Evolutionary conservation across 2,888 invertebrate species (phyloP).

Genomic region (Tenthredo amoena): DNA sequence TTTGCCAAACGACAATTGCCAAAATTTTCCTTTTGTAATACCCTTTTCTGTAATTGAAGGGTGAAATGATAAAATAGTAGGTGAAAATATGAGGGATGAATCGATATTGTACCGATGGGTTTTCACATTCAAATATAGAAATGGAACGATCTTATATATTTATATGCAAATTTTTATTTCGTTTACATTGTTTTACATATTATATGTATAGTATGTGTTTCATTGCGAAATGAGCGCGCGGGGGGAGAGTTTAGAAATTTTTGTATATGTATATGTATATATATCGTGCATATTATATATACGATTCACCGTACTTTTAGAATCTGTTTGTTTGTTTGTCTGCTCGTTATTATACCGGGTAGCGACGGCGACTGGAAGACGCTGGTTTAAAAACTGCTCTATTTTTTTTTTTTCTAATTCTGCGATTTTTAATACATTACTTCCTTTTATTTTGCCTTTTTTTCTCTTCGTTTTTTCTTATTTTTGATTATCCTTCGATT

Average conservation of each 20-base stretch:
- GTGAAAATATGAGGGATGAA: background rate
- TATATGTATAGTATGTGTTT: slow-evolving; percentile 8
- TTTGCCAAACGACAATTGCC: no score
- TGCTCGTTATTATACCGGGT: slow-evolving; percentile 46
- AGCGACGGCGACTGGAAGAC: slow-evolving; percentile 53
- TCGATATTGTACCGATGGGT: background rate
- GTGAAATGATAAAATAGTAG: background rate
- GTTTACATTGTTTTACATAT: slow-evolving; percentile 67
- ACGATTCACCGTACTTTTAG: slow-evolving; percentile 20
- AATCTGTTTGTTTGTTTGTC: slow-evolving; percentile 12
- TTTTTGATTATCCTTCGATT: background rate
- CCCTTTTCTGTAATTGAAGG: background rate
- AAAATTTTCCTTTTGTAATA: background rate
- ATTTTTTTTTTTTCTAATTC: background rate
- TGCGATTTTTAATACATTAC: background rate
- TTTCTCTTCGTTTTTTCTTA: background rate
- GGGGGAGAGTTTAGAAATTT: background rate
- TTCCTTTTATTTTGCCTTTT: background rate
- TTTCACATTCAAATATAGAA: background rate
- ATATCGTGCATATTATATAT: background rate
- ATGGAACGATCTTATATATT: slow-evolving; percentile 74
- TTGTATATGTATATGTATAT: background rate
- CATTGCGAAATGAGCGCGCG: slow-evolving; percentile 11
- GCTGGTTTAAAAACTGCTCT: slow-evolving; percentile 50
- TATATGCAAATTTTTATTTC: slow-evolving; percentile 73